Percentiles rank a stretch among this genome's conserved stretches.
Evolutionary conservation across 2,113 vertebrate species (phyloP).

Genomic region (Corydoras maculifer): DNA sequence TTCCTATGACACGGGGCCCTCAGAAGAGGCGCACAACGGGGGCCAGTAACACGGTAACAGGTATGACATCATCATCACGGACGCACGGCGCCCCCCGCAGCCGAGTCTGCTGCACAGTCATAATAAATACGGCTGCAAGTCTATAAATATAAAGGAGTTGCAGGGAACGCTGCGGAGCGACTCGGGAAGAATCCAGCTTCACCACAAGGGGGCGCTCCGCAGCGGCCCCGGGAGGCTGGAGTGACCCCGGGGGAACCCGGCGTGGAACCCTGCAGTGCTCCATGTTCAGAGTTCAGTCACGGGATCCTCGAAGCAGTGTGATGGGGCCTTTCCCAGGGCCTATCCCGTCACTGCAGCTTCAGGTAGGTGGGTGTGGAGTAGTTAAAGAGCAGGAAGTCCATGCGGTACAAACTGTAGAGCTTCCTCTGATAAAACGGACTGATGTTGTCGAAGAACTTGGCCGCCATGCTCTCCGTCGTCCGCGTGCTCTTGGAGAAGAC

Average conservation of each 20-base stretch:
- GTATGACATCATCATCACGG: too few species aligned
- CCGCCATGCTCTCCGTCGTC: constrained; percentile 71
- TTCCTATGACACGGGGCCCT: too few species aligned
- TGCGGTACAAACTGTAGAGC: constrained; percentile 86
- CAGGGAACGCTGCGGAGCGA: not conserved
- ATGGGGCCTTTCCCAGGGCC: too few species aligned
- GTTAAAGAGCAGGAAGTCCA: constrained; percentile 95
- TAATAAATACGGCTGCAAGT: constrained; percentile 43
- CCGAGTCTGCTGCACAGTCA: too few species aligned
- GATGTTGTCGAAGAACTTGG: constrained; percentile 79
- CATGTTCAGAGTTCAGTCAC: too few species aligned
- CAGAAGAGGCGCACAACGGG: too few species aligned
- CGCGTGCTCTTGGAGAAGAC: constrained; percentile 66
- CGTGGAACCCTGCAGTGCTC: not conserved
- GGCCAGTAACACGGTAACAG: too few species aligned
- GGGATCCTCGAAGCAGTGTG: too few species aligned
- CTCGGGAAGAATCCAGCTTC: constrained; percentile 38
- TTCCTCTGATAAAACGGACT: constrained; percentile 86
- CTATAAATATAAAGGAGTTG: constrained; percentile 35
- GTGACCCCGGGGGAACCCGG: constrained; percentile 24
- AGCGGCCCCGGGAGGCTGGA: too few species aligned
- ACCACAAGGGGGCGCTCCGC: not conserved
- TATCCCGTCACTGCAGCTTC: constrained; percentile 54
- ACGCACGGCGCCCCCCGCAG: too few species aligned
- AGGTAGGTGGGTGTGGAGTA: constrained; percentile 85